phyloP scores from a whole-genome alignment of 2,797 vertebrate species.

The Dermochelys coriacea region DNA sequence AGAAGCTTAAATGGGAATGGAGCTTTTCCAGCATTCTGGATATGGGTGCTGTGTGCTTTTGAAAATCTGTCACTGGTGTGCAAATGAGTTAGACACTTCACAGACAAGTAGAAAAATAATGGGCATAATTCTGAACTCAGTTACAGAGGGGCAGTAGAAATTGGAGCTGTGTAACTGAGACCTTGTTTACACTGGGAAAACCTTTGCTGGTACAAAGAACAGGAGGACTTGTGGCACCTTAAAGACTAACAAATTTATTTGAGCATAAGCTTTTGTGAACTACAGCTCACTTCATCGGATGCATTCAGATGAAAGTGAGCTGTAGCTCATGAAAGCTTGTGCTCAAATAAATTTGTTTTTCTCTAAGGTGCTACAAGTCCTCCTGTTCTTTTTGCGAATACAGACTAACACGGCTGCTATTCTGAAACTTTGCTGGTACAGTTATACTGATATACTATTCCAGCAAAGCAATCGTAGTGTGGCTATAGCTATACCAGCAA shows the following conservation, averaged over 20 bases:
- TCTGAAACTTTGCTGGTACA: background rate
- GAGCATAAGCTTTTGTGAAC: too few species aligned
- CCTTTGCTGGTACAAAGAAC: background rate
- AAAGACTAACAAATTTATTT: too few species aligned
- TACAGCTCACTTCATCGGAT: too few species aligned
- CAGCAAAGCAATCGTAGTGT: background rate
- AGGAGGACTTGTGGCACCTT: too few species aligned
- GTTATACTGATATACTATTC: too few species aligned
- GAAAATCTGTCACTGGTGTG: conserved; percentile 36
- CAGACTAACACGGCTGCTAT: too few species aligned
- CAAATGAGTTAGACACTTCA: conserved; percentile 6
- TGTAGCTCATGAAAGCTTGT: too few species aligned
- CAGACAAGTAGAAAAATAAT: conserved; percentile 26
- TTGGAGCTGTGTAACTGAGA: background rate
- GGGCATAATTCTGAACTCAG: background rate
- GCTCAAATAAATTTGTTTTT: too few species aligned
- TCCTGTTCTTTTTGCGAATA: too few species aligned
- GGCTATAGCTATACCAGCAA: background rate
- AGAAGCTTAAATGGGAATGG: conserved; percentile 57
- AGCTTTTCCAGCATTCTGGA: conserved; percentile 59
- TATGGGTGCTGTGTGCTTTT: conserved; percentile 3
- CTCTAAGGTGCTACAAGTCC: too few species aligned
- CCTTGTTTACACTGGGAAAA: background rate
- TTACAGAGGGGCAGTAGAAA: background rate
- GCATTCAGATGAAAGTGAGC: too few species aligned